A percentile compares a stretch with the other conserved stretches of the same genome.
phyloP scores from a whole-genome alignment of 92 coral and sea anemone genomes.

The Heliopora coerulea region DNA sequence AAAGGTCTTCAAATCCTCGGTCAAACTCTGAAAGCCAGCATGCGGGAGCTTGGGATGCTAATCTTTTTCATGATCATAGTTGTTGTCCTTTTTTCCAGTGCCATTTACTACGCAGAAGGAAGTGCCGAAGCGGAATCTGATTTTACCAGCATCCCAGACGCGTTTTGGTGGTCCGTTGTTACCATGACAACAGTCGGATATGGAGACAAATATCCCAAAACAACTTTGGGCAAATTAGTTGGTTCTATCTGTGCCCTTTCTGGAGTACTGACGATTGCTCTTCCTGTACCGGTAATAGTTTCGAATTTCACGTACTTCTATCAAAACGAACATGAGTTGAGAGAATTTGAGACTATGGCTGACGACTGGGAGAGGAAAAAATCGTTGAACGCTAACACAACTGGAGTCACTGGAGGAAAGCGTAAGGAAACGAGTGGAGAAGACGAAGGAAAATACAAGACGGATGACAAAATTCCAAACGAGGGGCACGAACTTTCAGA shows the following conservation, averaged over 20 bases:
- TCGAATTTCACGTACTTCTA: slow-evolving; percentile 97
- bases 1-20: slow-evolving; percentile 95
- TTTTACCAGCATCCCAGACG: slow-evolving; percentile 85
- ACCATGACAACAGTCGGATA: slow-evolving; percentile 99
- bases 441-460: too few species aligned
- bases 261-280: slow-evolving; percentile 93
- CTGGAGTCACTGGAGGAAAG: too few species aligned
- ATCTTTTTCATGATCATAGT: slow-evolving; percentile 88
- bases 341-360: slow-evolving; percentile 68
- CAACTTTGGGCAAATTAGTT: slow-evolving; percentile 79
- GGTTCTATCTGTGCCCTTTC: slow-evolving; percentile 98
- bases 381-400: slow-evolving; percentile 8
- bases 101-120: slow-evolving; percentile 93
- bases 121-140: slow-evolving; percentile 45
- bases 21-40: slow-evolving; percentile 90
- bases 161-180: slow-evolving; percentile 99
- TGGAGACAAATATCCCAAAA: slow-evolving; percentile 82
- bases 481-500: slow-evolving; percentile 23
- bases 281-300: slow-evolving; percentile 97
- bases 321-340: slow-evolving; percentile 74
- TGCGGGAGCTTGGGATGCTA: slow-evolving; percentile 92
- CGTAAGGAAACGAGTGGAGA: too few species aligned
- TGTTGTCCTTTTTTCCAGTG: slow-evolving; percentile 94
- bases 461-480: background rate
- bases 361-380: slow-evolving; percentile 62